Percentiles rank a stretch among this genome's conserved stretches.
These are phyloP conservation scores for Trissoscelio sp. DNA, from an alignment of 2,888 invertebrate genomes.

Conservation along the genomic window DNA sequence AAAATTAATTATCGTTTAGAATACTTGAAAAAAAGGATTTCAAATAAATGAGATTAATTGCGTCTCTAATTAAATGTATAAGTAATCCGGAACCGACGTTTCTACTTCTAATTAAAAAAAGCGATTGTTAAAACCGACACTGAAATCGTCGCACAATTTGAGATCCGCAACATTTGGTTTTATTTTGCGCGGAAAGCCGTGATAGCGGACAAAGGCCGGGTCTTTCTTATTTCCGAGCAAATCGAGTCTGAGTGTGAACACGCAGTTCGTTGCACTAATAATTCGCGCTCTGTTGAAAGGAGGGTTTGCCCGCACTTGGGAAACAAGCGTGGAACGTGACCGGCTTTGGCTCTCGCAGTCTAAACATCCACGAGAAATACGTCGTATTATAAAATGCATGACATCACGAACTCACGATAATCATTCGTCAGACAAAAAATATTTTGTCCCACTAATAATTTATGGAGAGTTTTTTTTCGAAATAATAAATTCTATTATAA, in stretches of 20 bases:
- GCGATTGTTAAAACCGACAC: constrained; percentile 5
- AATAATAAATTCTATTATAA: no score
- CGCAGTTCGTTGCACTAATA: constrained; percentile 73
- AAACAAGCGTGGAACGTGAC: constrained; percentile 75
- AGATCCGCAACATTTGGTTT: constrained; percentile 17
- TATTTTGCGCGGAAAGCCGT: constrained; percentile 23
- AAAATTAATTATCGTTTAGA: no score
- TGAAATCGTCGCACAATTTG: constrained; percentile 25
- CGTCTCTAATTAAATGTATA: constrained; percentile 7
- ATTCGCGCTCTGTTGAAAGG: constrained; percentile 75
- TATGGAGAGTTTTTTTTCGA: no score
- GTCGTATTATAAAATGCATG: constrained; percentile 50
- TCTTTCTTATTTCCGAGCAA: constrained; percentile 48
- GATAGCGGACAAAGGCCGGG: constrained; percentile 39
- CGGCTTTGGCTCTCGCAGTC: constrained; percentile 74
- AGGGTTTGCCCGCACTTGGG: constrained; percentile 57
- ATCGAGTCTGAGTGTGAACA: constrained; percentile 55
- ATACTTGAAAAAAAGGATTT: no score
- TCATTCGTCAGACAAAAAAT: constrained; percentile 42
- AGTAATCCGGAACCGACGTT: constrained; percentile 2
- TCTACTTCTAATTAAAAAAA: constrained; percentile 3
- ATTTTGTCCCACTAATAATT: no score
- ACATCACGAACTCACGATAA: constrained; percentile 39
- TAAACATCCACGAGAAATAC: constrained; percentile 74
- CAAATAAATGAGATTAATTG: no score